These are phyloP conservation scores for Arnoldichthys spilopterus DNA, from an alignment of 2,797 vertebrate genomes.

Conservation along the genomic window DNA sequence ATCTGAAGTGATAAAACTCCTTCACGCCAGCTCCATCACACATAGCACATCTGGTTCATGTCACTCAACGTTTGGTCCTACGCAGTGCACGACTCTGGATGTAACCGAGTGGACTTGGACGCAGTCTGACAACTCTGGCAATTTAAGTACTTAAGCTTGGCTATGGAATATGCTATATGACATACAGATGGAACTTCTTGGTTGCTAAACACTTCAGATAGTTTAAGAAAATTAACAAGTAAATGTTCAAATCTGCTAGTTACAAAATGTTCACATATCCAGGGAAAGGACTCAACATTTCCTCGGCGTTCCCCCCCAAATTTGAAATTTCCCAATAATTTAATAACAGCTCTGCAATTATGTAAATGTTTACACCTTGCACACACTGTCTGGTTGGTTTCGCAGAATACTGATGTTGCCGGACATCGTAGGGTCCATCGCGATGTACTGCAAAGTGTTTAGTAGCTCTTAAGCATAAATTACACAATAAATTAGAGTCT, in stretches of 20 bases:
- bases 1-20: constrained; percentile 3
- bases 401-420: constrained; percentile 37
- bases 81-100: neutral
- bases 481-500: constrained; percentile 74
- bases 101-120: constrained; percentile 4
- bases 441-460: neutral
- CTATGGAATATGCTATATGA: constrained; percentile 14
- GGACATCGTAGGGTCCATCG: neutral
- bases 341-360: neutral
- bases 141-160: neutral
- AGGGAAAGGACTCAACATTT: neutral
- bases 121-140: constrained; percentile 2
- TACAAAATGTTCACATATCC: constrained; percentile 17
- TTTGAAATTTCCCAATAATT: constrained; percentile 4
- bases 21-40: constrained; percentile 1
- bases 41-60: neutral
- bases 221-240: constrained; percentile 7
- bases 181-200: constrained; percentile 3
- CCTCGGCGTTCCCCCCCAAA: neutral
- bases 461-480: constrained; percentile 66
- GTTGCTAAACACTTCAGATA: neutral
- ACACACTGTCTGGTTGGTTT: neutral
- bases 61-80: constrained; percentile 18
- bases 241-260: neutral
- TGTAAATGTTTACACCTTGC: neutral